phyloP scores from a whole-genome alignment of 2,797 vertebrate species.

The Halcyon badia region DNA sequence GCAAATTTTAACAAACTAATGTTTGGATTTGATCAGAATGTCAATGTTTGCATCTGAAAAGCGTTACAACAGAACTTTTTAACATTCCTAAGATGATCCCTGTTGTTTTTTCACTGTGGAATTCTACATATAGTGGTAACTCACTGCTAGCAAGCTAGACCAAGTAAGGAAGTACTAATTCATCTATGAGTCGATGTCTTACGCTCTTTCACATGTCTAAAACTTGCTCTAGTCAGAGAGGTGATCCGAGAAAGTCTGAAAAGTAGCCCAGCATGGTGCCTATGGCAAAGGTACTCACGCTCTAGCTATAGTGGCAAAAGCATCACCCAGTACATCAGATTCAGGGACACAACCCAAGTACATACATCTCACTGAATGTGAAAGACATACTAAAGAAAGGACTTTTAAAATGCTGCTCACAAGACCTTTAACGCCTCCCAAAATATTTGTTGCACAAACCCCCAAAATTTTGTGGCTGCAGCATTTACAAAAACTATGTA shows the following conservation, averaged over 20 bases:
- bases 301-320: accelerated
- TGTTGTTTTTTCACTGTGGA: not conserved
- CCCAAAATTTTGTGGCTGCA: accelerated
- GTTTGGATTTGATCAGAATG: not conserved
- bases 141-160: not conserved
- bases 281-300: accelerated
- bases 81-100: not conserved
- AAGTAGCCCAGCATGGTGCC: accelerated
- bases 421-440: not conserved
- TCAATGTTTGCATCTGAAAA: not conserved
- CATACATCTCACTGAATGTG: accelerated
- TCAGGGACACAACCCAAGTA: not conserved
- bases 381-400: accelerated
- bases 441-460: accelerated
- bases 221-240: not conserved
- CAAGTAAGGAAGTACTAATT: not conserved
- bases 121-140: not conserved
- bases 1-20: not conserved
- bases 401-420: not conserved
- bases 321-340: accelerated
- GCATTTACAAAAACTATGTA: accelerated
- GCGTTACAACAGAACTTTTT: not conserved
- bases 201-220: not conserved
- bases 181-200: accelerated
- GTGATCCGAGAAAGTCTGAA: accelerated